phyloP scores from a whole-genome alignment of 64 coral and sea anemone species.

The Trachythela sp. region DNA sequence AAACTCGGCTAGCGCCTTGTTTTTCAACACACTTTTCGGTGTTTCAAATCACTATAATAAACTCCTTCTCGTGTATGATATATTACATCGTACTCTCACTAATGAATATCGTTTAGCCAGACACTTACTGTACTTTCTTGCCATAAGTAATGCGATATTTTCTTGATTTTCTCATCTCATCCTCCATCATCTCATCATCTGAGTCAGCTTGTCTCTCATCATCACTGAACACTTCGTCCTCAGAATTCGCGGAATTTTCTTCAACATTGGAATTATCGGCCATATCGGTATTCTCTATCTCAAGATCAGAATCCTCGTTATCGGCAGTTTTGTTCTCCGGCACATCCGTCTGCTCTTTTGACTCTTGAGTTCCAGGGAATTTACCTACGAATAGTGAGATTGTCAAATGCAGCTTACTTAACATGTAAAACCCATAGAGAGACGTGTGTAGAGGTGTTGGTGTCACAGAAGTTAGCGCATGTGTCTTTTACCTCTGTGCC shows the following conservation, averaged over 20 bases:
- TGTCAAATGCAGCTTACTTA: no score
- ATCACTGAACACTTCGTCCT: conserved; percentile 27
- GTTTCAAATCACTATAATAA: no score
- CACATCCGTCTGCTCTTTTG: neutral
- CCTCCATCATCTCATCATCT: neutral
- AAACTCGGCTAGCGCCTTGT: no score
- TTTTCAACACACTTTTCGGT: no score
- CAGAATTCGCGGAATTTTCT: neutral
- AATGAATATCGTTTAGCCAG: no score
- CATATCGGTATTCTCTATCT: neutral
- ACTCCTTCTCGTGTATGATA: no score
- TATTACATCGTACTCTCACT: no score
- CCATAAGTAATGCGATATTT: conserved; percentile 55
- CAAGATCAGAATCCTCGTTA: neutral
- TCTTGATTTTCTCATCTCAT: conserved; percentile 40
- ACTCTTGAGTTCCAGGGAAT: neutral
- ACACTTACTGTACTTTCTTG: conserved; percentile 45
- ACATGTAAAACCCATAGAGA: no score
- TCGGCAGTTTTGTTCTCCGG: no score
- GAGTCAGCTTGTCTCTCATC: conserved; percentile 1
- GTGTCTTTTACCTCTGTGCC: no score
- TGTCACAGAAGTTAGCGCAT: no score
- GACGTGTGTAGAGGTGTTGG: no score
- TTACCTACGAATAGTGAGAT: neutral
- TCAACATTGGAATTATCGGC: neutral